phyloP scores from a whole-genome alignment of 2,888 invertebrate genomes.

The Phasia obesa region DNA sequence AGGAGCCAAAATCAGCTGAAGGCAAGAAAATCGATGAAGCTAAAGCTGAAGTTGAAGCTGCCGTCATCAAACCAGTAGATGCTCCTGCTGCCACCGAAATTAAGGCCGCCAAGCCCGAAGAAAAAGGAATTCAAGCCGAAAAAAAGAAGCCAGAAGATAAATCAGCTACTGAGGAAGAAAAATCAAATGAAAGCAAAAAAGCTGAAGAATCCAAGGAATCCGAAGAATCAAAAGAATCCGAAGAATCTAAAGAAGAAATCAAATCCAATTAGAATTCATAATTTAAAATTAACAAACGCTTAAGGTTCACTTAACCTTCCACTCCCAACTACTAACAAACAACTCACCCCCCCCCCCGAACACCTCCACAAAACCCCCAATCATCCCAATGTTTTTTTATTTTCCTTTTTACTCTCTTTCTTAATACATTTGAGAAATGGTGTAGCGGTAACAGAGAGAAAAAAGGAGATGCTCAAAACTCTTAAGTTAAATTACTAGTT shows the following conservation, averaged over 20 bases:
- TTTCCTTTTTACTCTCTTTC: slow-evolving; percentile 25
- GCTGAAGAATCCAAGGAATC: slow-evolving; percentile 75
- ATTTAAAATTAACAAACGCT: slow-evolving; percentile 62
- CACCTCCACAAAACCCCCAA: slow-evolving; percentile 39
- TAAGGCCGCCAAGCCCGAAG: slow-evolving; percentile 80
- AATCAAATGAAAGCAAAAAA: slow-evolving; percentile 72
- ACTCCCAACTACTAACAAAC: slow-evolving; percentile 56
- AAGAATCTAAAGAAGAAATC: slow-evolving; percentile 79
- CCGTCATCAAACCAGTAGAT: slow-evolving; percentile 73
- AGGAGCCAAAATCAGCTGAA: slow-evolving; percentile 76
- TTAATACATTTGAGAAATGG: slow-evolving; percentile 8
- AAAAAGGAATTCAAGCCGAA: slow-evolving; percentile 68
- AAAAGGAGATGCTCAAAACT: slow-evolving; percentile 60
- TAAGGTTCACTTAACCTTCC: slow-evolving; percentile 70
- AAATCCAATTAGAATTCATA: slow-evolving; percentile 73
- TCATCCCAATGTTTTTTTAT: slow-evolving; percentile 40
- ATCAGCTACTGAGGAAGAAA: slow-evolving; percentile 62
- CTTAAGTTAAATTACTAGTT: slow-evolving; percentile 73
- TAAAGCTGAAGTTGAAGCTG: slow-evolving; percentile 81
- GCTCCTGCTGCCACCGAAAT: slow-evolving; percentile 75
- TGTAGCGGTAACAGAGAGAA: slow-evolving; percentile 9
- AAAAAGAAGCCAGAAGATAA: slow-evolving; percentile 57
- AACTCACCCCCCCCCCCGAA: slow-evolving; percentile 32
- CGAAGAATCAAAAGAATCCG: slow-evolving; percentile 75
- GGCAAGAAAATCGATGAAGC: slow-evolving; percentile 77